Base-by-base conservation (phyloP, 1,140 invertebrate genomes). In the Microplitis mediator region DNA sequence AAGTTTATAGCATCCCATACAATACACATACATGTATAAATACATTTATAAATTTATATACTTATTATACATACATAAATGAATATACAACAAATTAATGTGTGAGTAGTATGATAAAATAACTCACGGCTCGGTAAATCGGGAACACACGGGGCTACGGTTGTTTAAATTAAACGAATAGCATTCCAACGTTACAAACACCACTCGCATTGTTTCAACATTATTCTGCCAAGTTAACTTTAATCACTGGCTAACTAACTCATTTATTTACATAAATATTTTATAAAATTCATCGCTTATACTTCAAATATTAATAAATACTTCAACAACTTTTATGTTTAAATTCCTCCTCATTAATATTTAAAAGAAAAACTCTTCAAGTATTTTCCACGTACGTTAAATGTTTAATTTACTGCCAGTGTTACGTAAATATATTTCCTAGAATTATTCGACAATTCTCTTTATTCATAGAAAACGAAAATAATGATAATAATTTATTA, bases 141-240 rank as follows among this genome's bases (percentile, higher is more conserved):
- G 64, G 75, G 35, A 73, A 75, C 75, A 74, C 70, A 64, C 66
- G 73, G 16, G 16, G n/a, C 73, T n/a, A 61, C 35, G 75, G 68
- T 77, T 77, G 79, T 79, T 81, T 78, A 80, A 81, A 81, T 80
- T 79, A 80, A 81, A 81, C 77, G 75, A 76, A 82, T 80, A 79
- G 78, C 75, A 79, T 80, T 78, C 69, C 77, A 72, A 39, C 45
- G 68, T 75, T 69, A 77, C 75, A 73, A 79, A 78, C 76, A 76
- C 70, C 77, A 62, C 45, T 66, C 66, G 68, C 64, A 68, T 62
- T 70, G 61, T 63, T 63, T 39, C 61, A 63, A 39, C 58, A 56
- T 56, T 45, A 54, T 54, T 54, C 52, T 14, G 5, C 16, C 52
- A 54, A 54, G 52, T 54, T 54, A 14, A n/a, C n/a, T 16, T 14